Conservation (phyloP, 2,888 invertebrate species). For the Volucella inflata region DNA sequence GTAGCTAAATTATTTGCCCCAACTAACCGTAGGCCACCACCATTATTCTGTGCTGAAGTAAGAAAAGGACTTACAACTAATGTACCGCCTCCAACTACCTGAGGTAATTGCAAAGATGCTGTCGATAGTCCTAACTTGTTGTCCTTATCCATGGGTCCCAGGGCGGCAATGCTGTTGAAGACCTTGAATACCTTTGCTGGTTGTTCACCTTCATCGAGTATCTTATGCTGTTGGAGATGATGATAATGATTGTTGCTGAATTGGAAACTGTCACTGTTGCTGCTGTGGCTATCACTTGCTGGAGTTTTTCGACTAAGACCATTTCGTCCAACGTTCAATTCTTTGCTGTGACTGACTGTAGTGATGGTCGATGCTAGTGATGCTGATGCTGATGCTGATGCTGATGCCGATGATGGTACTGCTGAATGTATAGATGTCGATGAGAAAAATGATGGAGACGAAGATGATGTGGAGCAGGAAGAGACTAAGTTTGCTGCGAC, state of each 20-base stretch:
- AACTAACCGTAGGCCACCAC: slow-evolving; percentile 76
- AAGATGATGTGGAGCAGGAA: slow-evolving; percentile 60
- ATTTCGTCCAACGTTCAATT: slow-evolving; percentile 72
- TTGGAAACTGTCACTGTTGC: slow-evolving; percentile 55
- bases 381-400: slow-evolving; percentile 56
- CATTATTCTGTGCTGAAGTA: slow-evolving; percentile 71
- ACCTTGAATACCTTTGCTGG: slow-evolving; percentile 81
- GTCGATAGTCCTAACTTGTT: slow-evolving; percentile 75
- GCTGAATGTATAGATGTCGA: slow-evolving; percentile 64
- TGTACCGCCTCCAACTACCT: slow-evolving; percentile 82
- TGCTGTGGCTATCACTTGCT: slow-evolving; percentile 57
- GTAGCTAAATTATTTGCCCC: slow-evolving; percentile 78
- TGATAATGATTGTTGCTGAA: slow-evolving; percentile 50
- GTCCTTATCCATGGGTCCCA: slow-evolving; percentile 77
- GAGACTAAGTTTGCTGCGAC: slow-evolving; percentile 62
- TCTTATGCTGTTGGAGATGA: slow-evolving; percentile 59
- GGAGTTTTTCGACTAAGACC: slow-evolving; percentile 66
- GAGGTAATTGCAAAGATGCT: slow-evolving; percentile 76
- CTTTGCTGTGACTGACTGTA: slow-evolving; percentile 71
- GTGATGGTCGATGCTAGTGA: slow-evolving; percentile 62
- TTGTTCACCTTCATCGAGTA: slow-evolving; percentile 78
- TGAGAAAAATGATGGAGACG: slow-evolving; percentile 62
- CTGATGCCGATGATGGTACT: slow-evolving; percentile 54
- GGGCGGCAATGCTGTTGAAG: slow-evolving; percentile 77
- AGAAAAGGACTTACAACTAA: slow-evolving; percentile 84